Evolutionary conservation across 2,797 vertebrate species (phyloP), one percentile per base, ranked within the genome.

Genomic region (Crocodylus rhombifer): DNA sequence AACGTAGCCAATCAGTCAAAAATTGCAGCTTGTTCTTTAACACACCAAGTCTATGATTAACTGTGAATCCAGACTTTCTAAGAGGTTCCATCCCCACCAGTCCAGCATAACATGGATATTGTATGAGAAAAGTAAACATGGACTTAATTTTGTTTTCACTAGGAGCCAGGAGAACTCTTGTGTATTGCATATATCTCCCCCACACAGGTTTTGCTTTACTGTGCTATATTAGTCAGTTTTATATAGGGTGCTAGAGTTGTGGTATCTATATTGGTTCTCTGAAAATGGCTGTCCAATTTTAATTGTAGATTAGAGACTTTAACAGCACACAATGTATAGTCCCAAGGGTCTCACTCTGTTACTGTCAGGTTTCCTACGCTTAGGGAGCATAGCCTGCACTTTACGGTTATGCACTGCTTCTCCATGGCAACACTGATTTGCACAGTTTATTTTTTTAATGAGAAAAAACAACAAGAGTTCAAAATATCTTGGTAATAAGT

Each of bases 361-460:
- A 73, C 82, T 91, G 89, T 79, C 77, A 86, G 77, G 92, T 90
- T 92, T 87, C 42, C 84, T 18, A 58, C 86, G 88, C 79, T 91
- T 96, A 95, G 92, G 95, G 93, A 92, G 84, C 87, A 61, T 89
- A 1, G 0, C 87, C 84, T 95, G 82, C 82, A 91, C 84, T 92
- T 84, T 88, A 88, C 61, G 82, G 81, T 61, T 83, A 88, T 3
- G 0, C 75, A 63, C 82, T 0, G 2, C 42, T 93, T 96, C 88
- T 96, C 95, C 96, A 91, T 92, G 63, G 92, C 92, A 96, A 95
- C 96, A 90, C 9, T 56, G 89, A 94, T 86, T 84, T 67, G 77
- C 33, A 58, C 88, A 89, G 69, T 82, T 91, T 17, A 67, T 51
- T 80, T 90, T 80, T 80, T 83, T 69, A 73, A 85, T 60, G 33